These are phyloP conservation scores for Lamprotornis superbus DNA, from an alignment of 2,113 vertebrate genomes.

Conservation along the genomic window DNA sequence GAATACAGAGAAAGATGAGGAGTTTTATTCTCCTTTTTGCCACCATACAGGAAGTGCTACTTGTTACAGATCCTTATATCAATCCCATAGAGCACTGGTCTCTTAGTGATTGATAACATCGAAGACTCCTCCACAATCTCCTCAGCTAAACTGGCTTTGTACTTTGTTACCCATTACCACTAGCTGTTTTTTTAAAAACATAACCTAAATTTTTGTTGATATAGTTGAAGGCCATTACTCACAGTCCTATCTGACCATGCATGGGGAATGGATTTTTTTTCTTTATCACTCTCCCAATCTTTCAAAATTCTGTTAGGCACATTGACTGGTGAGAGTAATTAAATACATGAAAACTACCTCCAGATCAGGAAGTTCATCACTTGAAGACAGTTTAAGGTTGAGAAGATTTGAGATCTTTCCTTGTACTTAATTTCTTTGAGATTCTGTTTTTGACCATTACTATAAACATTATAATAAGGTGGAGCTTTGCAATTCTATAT, in stretches of 20 bases:
- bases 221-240: neutral
- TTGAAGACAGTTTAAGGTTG: neutral
- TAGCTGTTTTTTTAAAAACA: neutral
- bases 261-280: neutral
- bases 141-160: neutral
- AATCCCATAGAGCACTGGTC: neutral
- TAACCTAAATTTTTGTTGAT: neutral
- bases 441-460: neutral
- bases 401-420: neutral
- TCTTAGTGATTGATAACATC: neutral
- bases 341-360: neutral
- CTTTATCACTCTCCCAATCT: neutral
- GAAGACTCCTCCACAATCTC: neutral
- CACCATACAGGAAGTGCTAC: neutral
- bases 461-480: neutral
- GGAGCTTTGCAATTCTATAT: neutral
- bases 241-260: neutral
- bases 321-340: neutral
- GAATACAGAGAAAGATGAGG: neutral
- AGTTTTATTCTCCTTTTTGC: neutral
- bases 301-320: neutral
- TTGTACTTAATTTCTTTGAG: neutral
- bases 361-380: neutral
- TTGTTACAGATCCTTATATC: neutral
- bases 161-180: neutral